Percentiles rank a stretch among this genome's conserved stretches.
phyloP scores from a whole-genome alignment of 2,888 invertebrate species.

The Apotomis capreana region DNA sequence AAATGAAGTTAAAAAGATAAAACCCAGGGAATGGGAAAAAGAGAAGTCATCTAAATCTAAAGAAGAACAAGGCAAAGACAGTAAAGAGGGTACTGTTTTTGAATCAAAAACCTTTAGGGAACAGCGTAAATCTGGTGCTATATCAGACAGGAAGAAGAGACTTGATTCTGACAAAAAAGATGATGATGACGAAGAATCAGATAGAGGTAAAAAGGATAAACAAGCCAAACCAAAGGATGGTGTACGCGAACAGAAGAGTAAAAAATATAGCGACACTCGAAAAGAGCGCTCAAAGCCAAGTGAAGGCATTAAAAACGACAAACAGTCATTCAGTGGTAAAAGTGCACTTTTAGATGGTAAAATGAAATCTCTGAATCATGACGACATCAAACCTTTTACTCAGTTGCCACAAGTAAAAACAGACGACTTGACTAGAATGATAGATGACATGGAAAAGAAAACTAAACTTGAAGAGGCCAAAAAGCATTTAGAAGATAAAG shows the following conservation, averaged over 20 bases:
- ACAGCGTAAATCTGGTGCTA: conserved; percentile 64
- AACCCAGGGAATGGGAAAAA: conserved; percentile 77
- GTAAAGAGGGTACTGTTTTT: conserved; percentile 68
- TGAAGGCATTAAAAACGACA: conserved; percentile 69
- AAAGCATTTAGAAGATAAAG: conserved; percentile 65
- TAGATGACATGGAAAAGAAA: conserved; percentile 76
- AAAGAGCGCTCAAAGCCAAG: conserved; percentile 72
- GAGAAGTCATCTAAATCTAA: conserved; percentile 65
- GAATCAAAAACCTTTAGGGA: conserved; percentile 76
- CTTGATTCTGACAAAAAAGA: conserved; percentile 74
- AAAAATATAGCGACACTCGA: conserved; percentile 79
- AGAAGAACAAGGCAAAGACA: conserved; percentile 68
- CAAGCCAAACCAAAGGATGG: conserved; percentile 75
- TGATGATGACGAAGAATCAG: conserved; percentile 76
- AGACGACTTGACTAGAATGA: conserved; percentile 75
- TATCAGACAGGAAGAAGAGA: conserved; percentile 77
- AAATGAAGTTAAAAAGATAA: conserved; percentile 77
- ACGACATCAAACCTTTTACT: conserved; percentile 80
- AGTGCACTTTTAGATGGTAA: conserved; percentile 69
- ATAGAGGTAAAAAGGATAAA: conserved; percentile 71
- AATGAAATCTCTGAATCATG: conserved; percentile 68
- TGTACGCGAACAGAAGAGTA: conserved; percentile 74
- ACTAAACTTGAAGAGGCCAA: conserved; percentile 65
- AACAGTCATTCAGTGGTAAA: conserved; percentile 69
- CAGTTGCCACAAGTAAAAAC: conserved; percentile 80